Base-by-base conservation (phyloP, 92 coral and sea anemone species). In the Phenganax stokvisi region DNA sequence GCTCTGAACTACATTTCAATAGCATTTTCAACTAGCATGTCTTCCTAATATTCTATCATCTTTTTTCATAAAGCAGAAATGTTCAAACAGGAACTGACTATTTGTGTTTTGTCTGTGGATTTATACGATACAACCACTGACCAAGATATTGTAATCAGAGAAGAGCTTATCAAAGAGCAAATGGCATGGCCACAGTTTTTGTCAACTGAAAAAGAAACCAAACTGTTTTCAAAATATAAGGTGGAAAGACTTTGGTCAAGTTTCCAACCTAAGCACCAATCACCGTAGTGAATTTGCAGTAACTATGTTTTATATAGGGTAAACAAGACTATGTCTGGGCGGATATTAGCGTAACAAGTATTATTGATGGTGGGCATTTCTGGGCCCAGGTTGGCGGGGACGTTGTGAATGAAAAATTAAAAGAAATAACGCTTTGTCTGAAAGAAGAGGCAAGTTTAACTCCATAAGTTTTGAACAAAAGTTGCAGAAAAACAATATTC, bases 381-480 rank as follows among this genome's bases (percentile, higher is more conserved):
- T 94, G 98, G 98, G 98, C 97, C 13, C 96, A 92, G 55, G 88
- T 94, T 47, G 98, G 98, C 51, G 97, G 97, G 65, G 93, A 92
- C 75, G 79, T 66, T 8, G 89, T 86, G 7, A 29, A 60, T 25
- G 63, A 85, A 12, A 92, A 80, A 77, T 81, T 94, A 56, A 64
- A 16, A 59, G 87, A 81, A 54, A 85, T 94, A 5, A 72, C 68
- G 29, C 81, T 47, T 55, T 74, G 47, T 62, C 90, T 94, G 12
- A 81, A 74, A 13, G 28, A 85, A 8, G 89, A 90, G 97, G 98
- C 90, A 66, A 74, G 72, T 13, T 0, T 16, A 51, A 16, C 28
- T 9, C 51, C 0, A 9, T 65, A 44, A 52, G 12, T 13, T 5
- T 61, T 61, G 6, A 15, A 13, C 67, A 61, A 15, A 61, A 17